phyloP scores from a whole-genome alignment of 2,113 vertebrate species.

The Micromys minutus region DNA sequence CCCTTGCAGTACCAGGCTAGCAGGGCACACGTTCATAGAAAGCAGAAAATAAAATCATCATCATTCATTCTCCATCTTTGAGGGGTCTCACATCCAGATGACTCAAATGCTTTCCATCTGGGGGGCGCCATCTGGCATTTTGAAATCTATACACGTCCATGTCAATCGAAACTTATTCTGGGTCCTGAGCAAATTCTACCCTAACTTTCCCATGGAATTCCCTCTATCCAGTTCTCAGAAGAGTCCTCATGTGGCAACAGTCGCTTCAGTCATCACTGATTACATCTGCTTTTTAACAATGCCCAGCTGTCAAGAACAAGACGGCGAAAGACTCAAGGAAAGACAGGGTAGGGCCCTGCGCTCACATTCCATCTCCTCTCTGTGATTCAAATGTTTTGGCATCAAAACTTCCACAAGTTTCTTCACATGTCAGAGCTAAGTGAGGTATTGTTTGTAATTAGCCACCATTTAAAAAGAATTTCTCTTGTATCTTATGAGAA shows the following conservation, averaged over 20 bases:
- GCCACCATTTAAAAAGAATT: neutral
- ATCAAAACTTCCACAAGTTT: neutral
- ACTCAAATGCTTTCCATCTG: neutral
- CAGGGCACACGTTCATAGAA: neutral
- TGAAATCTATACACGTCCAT: conserved; percentile 50
- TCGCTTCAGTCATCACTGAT: conserved; percentile 11
- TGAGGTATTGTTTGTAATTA: neutral
- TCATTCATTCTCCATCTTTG: neutral
- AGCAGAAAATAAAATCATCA: neutral
- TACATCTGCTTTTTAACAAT: conserved; percentile 53
- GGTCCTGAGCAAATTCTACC: neutral
- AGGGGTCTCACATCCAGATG: neutral
- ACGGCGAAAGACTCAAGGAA: neutral
- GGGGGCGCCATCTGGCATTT: conserved; percentile 24
- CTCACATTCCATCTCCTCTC: neutral
- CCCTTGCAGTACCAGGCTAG: neutral
- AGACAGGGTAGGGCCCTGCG: neutral
- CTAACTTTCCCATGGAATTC: conserved; percentile 1
- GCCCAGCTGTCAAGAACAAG: neutral
- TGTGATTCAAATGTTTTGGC: neutral
- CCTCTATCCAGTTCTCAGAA: conserved; percentile 51
- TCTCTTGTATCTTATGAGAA: neutral
- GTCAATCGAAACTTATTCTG: neutral
- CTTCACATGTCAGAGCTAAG: neutral
- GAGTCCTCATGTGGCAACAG: conserved; percentile 10